A percentile compares a stretch with the other conserved stretches of the same genome.
phyloP scores from a whole-genome alignment of 1,140 invertebrate genomes.

The Nephotettix cincticeps region DNA sequence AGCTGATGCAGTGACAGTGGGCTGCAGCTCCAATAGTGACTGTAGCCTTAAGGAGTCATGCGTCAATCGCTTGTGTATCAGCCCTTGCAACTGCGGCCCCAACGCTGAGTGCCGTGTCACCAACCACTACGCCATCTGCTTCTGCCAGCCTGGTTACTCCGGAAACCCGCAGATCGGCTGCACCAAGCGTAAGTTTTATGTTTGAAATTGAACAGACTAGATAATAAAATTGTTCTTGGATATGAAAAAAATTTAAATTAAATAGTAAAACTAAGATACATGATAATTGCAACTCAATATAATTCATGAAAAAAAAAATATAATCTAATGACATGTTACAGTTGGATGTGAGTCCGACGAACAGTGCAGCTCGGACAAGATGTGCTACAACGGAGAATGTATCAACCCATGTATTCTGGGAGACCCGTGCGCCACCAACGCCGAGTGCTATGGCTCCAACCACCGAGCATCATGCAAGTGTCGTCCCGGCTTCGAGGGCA shows the following conservation, averaged over 20 bases:
- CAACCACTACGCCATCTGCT: constrained; percentile 80
- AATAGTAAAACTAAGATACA: too few species aligned
- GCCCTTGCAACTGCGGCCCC: constrained; percentile 80
- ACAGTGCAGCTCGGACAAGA: constrained; percentile 73
- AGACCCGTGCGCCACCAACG: constrained; percentile 77
- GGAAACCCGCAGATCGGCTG: constrained; percentile 82
- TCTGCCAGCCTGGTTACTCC: constrained; percentile 72
- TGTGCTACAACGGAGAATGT: constrained; percentile 80
- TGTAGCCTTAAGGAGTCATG: constrained; percentile 78
- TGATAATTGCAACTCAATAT: neutral
- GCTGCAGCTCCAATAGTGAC: constrained; percentile 75
- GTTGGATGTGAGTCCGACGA: constrained; percentile 78
- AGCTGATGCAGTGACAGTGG: constrained; percentile 55
- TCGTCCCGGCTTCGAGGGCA: constrained; percentile 66
- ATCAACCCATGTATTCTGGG: constrained; percentile 74
- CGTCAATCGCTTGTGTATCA: constrained; percentile 72
- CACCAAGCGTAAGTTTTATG: constrained; percentile 59
- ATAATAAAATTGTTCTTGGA: too few species aligned
- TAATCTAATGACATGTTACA: constrained; percentile 45
- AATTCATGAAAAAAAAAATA: constrained; percentile 23
- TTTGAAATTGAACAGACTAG: too few species aligned
- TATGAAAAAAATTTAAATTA: neutral
- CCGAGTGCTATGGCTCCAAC: constrained; percentile 75
- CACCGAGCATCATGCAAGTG: constrained; percentile 77
- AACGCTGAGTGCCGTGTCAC: constrained; percentile 76